These are phyloP conservation scores for Bombus picipes DNA, from an alignment of 1,140 invertebrate species.

Conservation along the genomic window DNA sequence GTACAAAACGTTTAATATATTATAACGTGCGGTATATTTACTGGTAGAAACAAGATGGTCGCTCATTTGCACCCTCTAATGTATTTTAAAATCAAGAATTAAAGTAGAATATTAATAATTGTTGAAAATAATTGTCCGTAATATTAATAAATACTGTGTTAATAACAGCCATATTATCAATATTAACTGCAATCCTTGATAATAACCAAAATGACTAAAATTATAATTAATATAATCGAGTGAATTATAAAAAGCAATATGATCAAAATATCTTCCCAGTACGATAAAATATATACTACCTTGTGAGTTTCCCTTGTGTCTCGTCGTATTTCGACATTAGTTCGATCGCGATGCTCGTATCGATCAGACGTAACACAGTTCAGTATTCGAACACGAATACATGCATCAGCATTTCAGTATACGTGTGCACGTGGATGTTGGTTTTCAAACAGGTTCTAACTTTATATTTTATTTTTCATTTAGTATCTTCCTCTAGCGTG, in stretches of 20 bases:
- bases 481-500: no score
- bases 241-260: not conserved
- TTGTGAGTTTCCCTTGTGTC: not conserved
- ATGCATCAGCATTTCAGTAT: not conserved
- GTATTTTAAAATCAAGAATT: not conserved
- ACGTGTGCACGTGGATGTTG: no score
- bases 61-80: not conserved
- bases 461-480: no score
- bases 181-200: not conserved
- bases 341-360: not conserved
- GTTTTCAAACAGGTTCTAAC: no score
- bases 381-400: not conserved
- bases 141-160: not conserved
- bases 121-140: not conserved
- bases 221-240: not conserved
- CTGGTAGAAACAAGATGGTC: not conserved
- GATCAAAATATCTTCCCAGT: not conserved
- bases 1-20: not conserved
- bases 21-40: not conserved
- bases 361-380: not conserved
- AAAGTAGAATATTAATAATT: not conserved
- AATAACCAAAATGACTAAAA: not conserved
- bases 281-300: not conserved
- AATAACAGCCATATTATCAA: not conserved
- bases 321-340: not conserved